Percentiles rank a stretch among this genome's conserved stretches.
Evolutionary conservation across 1,140 invertebrate species (phyloP).

Genomic region (Drosophila pruinosa): DNA sequence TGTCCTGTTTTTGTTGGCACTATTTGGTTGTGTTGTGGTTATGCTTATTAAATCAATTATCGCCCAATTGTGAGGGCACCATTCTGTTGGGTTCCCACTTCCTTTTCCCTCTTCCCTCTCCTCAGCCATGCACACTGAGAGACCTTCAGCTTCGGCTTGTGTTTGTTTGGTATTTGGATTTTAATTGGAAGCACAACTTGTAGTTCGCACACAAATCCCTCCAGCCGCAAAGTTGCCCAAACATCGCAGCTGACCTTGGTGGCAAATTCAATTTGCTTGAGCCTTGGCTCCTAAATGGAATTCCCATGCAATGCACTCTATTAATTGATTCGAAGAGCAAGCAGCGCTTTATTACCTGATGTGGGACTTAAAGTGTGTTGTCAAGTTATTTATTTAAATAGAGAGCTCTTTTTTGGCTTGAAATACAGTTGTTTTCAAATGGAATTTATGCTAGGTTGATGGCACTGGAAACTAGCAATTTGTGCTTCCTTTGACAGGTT

Average conservation of each 20-base stretch:
- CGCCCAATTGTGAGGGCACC: conserved; percentile 60
- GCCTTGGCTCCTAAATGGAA: conserved; percentile 6
- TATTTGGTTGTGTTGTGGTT: conserved; percentile 77
- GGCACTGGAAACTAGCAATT: background rate
- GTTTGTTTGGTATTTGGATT: conserved; percentile 71
- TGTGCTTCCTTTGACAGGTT: background rate
- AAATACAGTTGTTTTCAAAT: too few species aligned
- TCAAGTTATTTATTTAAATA: too few species aligned
- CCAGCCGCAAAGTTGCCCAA: background rate
- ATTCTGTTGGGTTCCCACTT: background rate
- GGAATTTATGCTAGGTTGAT: too few species aligned
- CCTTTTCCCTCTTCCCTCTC: background rate
- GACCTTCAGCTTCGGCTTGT: too few species aligned
- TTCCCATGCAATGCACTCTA: background rate
- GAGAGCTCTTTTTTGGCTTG: too few species aligned
- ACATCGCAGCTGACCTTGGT: background rate
- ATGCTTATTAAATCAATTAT: conserved; percentile 79
- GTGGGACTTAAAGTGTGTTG: too few species aligned
- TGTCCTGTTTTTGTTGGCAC: conserved; percentile 23
- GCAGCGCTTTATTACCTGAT: background rate
- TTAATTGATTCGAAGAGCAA: background rate
- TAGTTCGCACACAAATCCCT: background rate
- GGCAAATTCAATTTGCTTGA: conserved; percentile 22
- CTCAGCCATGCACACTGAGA: background rate
- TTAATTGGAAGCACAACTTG: conserved; percentile 58